Evolutionary conservation across 2,113 vertebrate species (phyloP), one percentile per base, ranked within the genome.

Genomic region (Lates calcarifer): DNA sequence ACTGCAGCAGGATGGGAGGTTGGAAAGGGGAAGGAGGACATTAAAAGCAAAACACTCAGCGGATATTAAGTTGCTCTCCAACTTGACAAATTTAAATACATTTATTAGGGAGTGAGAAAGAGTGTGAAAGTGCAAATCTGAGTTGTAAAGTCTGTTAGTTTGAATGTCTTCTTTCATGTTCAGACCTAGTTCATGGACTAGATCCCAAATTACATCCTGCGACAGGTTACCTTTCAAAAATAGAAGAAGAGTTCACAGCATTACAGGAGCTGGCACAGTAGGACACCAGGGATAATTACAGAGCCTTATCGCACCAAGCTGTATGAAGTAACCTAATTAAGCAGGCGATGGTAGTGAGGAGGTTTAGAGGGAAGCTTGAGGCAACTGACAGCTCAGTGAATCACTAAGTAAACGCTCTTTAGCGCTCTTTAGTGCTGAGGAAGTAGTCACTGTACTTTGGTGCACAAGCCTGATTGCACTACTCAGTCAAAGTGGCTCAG

Each of bases 311-410:
- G 77, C 70, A 68, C 74, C 62, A 81, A 87, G 84, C 73, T 74
- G 82, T 82, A 88, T 89, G 84, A 94, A 91, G 82, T 88, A 93
- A 91, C 88, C 93, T 92, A 72, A 94, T 94, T 94, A 94, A 82
- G 75, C 65, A 84, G 79, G 81, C 56, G 74, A 81, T 39, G 68
- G 75, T 39, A 41, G 70, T 39, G 83, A 76, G 57, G 78, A 76
- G 47, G 75, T 89, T 92, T 66, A 79, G 76, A 86, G 77, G 71
- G 68, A 88, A 28, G 92, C 92, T 91, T 31, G 76, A 87, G 93
- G 92, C 88, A 75, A 77, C 70, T 72, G 90, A 90, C 84, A 86
- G 83, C 74, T 83, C 55, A 45, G 89, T 90, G 88, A 92, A 87
- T 93, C 89, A 88, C 90, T 87, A 70, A 82, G 82, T 82, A 92